These are phyloP conservation scores for Folsomia candida DNA, from an alignment of 2,888 invertebrate genomes.

Conservation along the genomic window DNA sequence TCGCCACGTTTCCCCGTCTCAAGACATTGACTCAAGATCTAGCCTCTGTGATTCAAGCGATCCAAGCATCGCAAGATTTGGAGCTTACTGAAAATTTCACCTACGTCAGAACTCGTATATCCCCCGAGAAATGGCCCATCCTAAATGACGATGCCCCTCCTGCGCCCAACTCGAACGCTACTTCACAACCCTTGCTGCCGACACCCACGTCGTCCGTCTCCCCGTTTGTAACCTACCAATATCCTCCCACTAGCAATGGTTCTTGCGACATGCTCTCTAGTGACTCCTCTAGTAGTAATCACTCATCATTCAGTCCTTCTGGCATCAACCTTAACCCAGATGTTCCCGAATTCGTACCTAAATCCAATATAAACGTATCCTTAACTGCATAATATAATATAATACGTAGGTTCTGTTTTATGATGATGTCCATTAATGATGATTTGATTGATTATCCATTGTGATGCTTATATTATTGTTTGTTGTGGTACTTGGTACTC, in stretches of 20 bases:
- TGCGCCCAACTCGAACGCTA: not conserved
- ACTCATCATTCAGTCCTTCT: not conserved
- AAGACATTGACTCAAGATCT: slow-evolving; percentile 38
- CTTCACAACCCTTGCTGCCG: not conserved
- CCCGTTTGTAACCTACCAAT: too few species aligned
- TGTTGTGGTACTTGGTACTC: too few species aligned
- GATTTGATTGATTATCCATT: too few species aligned
- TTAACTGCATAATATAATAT: not conserved
- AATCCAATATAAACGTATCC: not conserved
- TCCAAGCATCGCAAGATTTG: slow-evolving; percentile 31
- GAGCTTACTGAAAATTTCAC: slow-evolving; percentile 31
- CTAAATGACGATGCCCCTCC: slow-evolving; percentile 58
- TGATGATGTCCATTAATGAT: slow-evolving; percentile 10
- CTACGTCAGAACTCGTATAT: slow-evolving; percentile 66
- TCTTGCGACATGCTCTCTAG: slow-evolving; percentile 1
- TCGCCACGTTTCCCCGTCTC: slow-evolving; percentile 94
- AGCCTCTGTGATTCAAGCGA: slow-evolving; percentile 29
- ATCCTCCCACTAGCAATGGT: too few species aligned
- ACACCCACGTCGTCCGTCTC: too few species aligned
- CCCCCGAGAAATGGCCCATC: slow-evolving; percentile 87
- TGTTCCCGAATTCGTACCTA: slow-evolving; percentile 29
- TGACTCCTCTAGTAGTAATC: not conserved
- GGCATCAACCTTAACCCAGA: slow-evolving; percentile 22
- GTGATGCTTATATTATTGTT: too few species aligned
- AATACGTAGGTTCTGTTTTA: not conserved